Conservation (phyloP, 2,113 vertebrate genomes). For the Perognathus longimembris region DNA sequence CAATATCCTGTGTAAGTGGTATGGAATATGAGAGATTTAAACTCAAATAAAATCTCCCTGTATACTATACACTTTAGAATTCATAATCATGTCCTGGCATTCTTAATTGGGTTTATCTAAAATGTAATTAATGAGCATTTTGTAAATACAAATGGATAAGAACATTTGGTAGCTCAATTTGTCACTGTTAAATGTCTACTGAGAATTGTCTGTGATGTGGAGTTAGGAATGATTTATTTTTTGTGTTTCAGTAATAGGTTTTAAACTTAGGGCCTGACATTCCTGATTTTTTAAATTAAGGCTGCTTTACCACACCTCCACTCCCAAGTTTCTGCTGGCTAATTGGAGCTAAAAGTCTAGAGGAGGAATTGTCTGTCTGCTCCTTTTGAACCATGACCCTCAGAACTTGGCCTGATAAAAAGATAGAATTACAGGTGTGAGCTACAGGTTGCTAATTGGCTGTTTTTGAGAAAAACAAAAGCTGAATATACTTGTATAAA, state of each 20-base stretch:
- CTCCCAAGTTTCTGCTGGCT: too few species aligned
- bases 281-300: too few species aligned
- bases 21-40: neutral
- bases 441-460: too few species aligned
- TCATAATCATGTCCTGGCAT: neutral
- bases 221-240: neutral
- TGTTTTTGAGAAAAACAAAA: neutral
- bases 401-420: too few species aligned
- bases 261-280: too few species aligned
- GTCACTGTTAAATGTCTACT: neutral
- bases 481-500: neutral
- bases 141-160: neutral
- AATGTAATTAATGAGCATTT: constrained; percentile 4
- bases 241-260: too few species aligned
- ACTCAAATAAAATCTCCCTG: neutral
- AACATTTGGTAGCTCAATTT: constrained; percentile 46
- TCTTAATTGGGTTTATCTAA: neutral
- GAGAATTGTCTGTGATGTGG: constrained; percentile 20
- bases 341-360: too few species aligned
- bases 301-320: too few species aligned
- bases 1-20: neutral
- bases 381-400: too few species aligned
- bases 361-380: too few species aligned
- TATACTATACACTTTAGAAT: neutral
- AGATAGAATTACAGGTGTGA: too few species aligned